phyloP scores from a whole-genome alignment of 2,113 vertebrate genomes.

The Syrrhaptes paradoxus region DNA sequence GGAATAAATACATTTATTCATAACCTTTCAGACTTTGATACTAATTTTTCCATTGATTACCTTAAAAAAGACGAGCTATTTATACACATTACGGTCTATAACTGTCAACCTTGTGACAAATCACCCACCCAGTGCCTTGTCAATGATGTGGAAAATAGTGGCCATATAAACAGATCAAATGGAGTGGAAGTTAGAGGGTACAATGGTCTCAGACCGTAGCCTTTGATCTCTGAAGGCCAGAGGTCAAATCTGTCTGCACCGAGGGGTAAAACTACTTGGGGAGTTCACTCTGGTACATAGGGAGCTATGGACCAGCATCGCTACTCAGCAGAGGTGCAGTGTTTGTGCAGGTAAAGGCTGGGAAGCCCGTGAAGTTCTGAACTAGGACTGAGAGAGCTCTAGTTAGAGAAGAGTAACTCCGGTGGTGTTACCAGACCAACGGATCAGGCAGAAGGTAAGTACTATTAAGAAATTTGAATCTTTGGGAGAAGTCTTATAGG shows the following conservation, averaged over 20 bases:
- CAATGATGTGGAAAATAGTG: slow-evolving; percentile 60
- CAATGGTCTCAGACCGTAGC: neutral
- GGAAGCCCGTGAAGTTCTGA: neutral
- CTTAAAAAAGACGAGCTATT: slow-evolving; percentile 35
- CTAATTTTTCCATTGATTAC: slow-evolving; percentile 42
- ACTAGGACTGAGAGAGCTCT: neutral
- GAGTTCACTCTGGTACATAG: neutral
- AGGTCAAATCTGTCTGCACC: neutral
- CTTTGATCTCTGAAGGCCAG: slow-evolving; percentile 18
- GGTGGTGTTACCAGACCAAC: neutral
- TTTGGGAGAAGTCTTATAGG: neutral
- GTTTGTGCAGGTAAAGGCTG: neutral
- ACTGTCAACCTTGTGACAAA: slow-evolving; percentile 45
- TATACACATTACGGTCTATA: slow-evolving; percentile 2
- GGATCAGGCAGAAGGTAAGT: neutral
- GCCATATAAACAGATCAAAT: slow-evolving; percentile 47
- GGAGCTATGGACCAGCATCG: neutral
- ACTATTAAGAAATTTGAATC: neutral
- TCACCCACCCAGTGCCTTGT: slow-evolving; percentile 3
- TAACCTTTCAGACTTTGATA: neutral
- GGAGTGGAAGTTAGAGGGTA: neutral
- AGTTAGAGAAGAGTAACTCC: neutral
- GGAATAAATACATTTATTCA: neutral
- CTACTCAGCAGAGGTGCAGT: neutral
- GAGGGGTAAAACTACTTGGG: neutral